Percentiles rank a stretch among this genome's conserved stretches.
Evolutionary conservation across 2,888 invertebrate genomes (phyloP).

Genomic region (Scaeva pyrastri): DNA sequence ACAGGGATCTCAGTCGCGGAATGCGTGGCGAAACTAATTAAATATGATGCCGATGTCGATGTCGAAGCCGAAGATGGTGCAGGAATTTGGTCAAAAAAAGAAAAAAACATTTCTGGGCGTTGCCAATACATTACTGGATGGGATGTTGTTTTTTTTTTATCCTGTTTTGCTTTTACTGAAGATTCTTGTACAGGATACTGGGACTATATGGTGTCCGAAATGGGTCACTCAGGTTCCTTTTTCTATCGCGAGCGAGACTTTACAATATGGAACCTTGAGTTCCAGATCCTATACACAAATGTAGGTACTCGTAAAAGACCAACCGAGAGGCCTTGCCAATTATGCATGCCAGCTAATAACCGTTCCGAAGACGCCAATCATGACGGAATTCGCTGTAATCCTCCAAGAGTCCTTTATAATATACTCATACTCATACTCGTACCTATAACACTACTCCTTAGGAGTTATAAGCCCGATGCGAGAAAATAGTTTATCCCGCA

Average conservation of each 20-base stretch:
- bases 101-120: conserved; percentile 48
- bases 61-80: conserved; percentile 20
- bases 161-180: conserved; percentile 9
- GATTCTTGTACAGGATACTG: conserved; percentile 32
- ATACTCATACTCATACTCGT: no score
- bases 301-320: no score
- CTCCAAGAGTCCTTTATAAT: conserved; percentile 59
- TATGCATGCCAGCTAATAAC: conserved; percentile 73
- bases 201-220: conserved; percentile 38
- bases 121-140: conserved; percentile 65
- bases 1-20: conserved; percentile 45
- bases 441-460: conserved; percentile 12
- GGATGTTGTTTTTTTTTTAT: conserved; percentile 54
- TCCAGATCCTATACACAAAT: conserved; percentile 21
- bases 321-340: conserved; percentile 51
- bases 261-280: conserved; percentile 26
- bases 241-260: conserved; percentile 52
- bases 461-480: conserved; percentile 9
- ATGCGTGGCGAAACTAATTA: conserved; percentile 75
- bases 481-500: conserved; percentile 54
- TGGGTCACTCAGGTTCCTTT: conserved; percentile 52
- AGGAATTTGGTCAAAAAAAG: conserved; percentile 16
- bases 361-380: conserved; percentile 71
- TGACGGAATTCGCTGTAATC: conserved; percentile 73
- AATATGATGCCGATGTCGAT: conserved; percentile 54